phyloP scores from a whole-genome alignment of 2,113 vertebrate species.

The Falcunculus frontatus region DNA sequence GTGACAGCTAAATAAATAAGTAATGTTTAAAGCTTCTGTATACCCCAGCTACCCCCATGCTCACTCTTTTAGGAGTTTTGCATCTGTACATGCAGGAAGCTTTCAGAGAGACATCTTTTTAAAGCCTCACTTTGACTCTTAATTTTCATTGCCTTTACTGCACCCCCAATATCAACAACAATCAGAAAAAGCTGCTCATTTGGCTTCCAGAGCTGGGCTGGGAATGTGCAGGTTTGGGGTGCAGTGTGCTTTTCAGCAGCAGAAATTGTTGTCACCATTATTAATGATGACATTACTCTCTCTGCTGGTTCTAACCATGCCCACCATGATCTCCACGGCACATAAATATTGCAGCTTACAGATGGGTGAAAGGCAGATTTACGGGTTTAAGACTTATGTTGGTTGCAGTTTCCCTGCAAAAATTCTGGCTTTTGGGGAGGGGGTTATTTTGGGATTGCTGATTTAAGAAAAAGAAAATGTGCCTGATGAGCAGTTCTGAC shows the following conservation, averaged over 20 bases:
- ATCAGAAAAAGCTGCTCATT: not conserved
- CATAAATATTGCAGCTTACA: not conserved
- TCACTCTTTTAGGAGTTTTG: not conserved
- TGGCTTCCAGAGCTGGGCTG: not conserved
- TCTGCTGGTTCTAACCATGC: not conserved
- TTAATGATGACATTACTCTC: not conserved
- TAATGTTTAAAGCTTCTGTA: not conserved
- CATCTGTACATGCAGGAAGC: not conserved
- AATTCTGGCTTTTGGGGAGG: not conserved
- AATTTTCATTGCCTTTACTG: not conserved
- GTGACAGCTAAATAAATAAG: not conserved
- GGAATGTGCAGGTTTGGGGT: not conserved
- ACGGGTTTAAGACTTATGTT: not conserved
- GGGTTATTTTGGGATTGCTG: not conserved
- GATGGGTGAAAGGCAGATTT: not conserved
- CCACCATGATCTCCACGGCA: not conserved
- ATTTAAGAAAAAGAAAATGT: not conserved
- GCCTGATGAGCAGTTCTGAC: not conserved
- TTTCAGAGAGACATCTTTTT: not conserved
- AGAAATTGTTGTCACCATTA: not conserved
- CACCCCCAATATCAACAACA: not conserved
- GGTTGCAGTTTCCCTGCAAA: not conserved
- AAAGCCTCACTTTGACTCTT: not conserved
- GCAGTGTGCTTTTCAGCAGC: not conserved
- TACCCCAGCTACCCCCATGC: not conserved